These are phyloP conservation scores for Lagopus leucura DNA, from an alignment of 2,113 vertebrate genomes.

Conservation along the genomic window DNA sequence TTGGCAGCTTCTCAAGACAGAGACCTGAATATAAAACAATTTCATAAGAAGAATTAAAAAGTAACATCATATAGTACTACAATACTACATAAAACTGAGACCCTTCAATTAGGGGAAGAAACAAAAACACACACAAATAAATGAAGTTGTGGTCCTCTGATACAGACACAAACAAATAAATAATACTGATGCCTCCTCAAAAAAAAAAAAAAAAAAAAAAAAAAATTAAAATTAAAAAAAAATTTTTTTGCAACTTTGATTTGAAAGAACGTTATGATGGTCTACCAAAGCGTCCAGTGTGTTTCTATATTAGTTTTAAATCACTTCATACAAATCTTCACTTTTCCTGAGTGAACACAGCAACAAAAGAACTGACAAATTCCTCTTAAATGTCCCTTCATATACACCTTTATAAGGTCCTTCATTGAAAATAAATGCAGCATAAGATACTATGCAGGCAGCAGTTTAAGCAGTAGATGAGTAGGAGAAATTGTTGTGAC, in stretches of 20 bases:
- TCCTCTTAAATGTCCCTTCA: neutral
- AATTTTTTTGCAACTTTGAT: neutral
- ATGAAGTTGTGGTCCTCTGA: neutral
- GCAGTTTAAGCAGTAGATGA: too few relatives aligned
- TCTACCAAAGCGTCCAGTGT: neutral
- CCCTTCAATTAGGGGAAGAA: neutral
- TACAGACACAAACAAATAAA: neutral
- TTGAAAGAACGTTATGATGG: neutral
- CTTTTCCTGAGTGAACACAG: neutral
- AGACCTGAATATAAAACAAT: slow-evolving; percentile 80
- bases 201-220: neutral
- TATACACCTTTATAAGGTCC: neutral
- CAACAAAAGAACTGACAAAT: neutral
- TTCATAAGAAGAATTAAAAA: neutral
- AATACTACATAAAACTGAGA: neutral
- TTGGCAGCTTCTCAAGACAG: slow-evolving; percentile 92
- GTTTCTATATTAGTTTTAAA: neutral
- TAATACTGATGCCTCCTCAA: neutral
- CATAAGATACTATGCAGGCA: neutral
- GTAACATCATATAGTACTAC: neutral
- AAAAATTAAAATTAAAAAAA: neutral
- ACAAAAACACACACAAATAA: neutral
- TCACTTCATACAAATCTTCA: neutral
- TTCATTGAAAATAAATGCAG: neutral
- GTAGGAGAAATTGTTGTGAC: neutral